phyloP scores from a whole-genome alignment of 2,113 vertebrate species.

The Megalops atlanticus region DNA sequence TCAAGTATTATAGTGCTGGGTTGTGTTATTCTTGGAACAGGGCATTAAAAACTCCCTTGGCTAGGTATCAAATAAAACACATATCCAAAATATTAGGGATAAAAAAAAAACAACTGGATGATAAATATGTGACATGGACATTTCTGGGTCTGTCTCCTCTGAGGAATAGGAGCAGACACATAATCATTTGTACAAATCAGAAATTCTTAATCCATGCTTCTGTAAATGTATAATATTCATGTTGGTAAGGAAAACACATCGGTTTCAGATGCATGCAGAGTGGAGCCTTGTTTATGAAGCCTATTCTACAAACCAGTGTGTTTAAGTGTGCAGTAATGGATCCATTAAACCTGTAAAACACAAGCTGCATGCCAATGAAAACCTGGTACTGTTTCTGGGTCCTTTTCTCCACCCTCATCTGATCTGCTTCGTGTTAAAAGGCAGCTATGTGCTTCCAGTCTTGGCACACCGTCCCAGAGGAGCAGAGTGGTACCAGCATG shows the following conservation, averaged over 20 bases:
- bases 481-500: background rate
- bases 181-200: background rate
- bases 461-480: background rate
- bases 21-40: slow-evolving; percentile 20
- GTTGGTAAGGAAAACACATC: background rate
- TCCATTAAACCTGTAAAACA: background rate
- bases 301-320: background rate
- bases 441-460: background rate
- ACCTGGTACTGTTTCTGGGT: background rate
- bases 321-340: background rate
- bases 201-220: background rate
- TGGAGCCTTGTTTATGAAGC: background rate
- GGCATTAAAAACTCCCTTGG: background rate
- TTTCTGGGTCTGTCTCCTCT: background rate
- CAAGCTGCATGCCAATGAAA: background rate
- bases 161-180: background rate
- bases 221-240: background rate
- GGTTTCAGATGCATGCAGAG: background rate
- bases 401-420: background rate
- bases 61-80: slow-evolving; percentile 2
- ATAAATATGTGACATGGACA: slow-evolving; percentile 5
- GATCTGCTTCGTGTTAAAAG: slow-evolving; percentile 6
- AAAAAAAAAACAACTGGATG: background rate
- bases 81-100: background rate
- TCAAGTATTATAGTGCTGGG: background rate